Evolutionary conservation across 2,797 vertebrate species (phyloP).

Genomic region (Lacerta viridis): DNA sequence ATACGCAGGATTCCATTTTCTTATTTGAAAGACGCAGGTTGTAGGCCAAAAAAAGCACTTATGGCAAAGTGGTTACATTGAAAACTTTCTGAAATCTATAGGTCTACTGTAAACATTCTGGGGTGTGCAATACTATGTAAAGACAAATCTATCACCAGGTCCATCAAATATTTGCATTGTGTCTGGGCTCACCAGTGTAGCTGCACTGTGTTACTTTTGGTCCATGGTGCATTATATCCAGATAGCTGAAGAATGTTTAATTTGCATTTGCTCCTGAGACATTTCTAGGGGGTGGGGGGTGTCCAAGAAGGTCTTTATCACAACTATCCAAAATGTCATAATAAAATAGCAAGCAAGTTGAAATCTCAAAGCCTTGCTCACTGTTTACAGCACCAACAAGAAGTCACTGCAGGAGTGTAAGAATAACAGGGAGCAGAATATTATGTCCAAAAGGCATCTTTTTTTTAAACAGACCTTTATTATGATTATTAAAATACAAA

Average conservation of each 20-base stretch:
- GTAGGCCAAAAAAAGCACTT: constrained; percentile 34
- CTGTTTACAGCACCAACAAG: no score
- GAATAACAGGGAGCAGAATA: no score
- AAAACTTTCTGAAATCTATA: constrained; percentile 8
- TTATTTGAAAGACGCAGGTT: constrained; percentile 46
- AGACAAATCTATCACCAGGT: neutral
- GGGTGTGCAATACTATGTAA: neutral
- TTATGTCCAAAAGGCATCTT: no score
- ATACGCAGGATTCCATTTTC: constrained; percentile 37
- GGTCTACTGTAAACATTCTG: neutral
- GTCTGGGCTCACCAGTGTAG: neutral
- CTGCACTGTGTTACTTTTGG: neutral
- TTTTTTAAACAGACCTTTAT: no score
- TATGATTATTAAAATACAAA: no score
- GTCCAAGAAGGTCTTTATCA: neutral
- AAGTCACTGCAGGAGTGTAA: no score
- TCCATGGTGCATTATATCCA: neutral
- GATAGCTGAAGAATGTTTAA: neutral
- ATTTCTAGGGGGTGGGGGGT: neutral
- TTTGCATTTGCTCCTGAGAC: neutral
- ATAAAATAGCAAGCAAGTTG: neutral
- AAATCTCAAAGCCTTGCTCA: neutral
- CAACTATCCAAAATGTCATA: neutral
- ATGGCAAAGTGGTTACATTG: neutral
- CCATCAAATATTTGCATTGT: neutral